Conservation (phyloP, 2,113 vertebrate genomes). For the Eubucco bourcierii region DNA sequence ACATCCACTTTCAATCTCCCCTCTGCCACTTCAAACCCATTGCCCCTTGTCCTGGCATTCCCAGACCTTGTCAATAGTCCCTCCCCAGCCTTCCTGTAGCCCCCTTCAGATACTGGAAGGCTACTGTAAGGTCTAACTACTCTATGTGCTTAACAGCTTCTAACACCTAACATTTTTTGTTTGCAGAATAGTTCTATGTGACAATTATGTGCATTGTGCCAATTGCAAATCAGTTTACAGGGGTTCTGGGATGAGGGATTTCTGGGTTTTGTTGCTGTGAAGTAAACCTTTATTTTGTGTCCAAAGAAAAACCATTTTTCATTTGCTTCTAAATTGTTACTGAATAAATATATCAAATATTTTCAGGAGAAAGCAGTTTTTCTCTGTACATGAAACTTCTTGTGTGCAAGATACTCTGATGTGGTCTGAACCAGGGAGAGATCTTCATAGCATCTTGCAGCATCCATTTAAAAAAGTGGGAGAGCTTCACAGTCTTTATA, state of each 20-base stretch:
- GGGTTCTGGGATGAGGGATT: neutral
- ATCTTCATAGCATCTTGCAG: neutral
- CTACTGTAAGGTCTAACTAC: neutral
- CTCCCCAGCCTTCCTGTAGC: too few species aligned
- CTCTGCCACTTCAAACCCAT: too few species aligned
- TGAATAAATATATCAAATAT: neutral
- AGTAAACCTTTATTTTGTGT: neutral
- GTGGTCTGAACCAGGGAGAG: neutral
- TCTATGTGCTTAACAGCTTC: neutral
- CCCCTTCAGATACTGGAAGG: too few species aligned
- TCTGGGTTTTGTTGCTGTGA: neutral
- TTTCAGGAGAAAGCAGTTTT: neutral
- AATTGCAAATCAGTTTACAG: neutral
- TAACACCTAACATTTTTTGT: neutral
- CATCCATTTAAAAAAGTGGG: neutral
- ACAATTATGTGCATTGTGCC: neutral
- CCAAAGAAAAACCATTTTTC: neutral
- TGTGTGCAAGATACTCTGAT: neutral
- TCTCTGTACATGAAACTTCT: neutral
- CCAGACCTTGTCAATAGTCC: too few species aligned
- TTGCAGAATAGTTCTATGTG: neutral
- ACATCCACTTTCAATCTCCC: too few species aligned
- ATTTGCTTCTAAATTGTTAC: neutral
- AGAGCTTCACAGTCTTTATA: neutral
- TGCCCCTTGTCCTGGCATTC: too few species aligned